A percentile compares a stretch with the other conserved stretches of the same genome.
Conservation (phyloP, 2,888 invertebrate genomes). For the Hypercompe scribonia region DNA sequence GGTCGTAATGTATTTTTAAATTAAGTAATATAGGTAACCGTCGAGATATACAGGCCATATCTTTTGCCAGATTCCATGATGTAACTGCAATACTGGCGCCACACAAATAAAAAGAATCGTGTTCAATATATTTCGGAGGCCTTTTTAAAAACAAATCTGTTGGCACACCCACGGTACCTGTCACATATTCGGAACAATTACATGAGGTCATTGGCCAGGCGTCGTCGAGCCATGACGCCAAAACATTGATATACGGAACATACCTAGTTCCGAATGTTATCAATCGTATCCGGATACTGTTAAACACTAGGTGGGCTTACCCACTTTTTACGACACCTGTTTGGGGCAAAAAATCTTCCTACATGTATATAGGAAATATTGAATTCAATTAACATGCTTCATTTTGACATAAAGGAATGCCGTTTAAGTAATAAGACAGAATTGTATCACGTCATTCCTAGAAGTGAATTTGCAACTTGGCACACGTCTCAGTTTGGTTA, state of each 20-base stretch:
- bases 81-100: conserved; percentile 31
- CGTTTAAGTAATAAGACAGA: conserved; percentile 2
- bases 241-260: conserved; percentile 61
- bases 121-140: conserved; percentile 23
- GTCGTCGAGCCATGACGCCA: conserved; percentile 68
- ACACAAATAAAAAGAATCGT: conserved; percentile 19
- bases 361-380: not conserved
- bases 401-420: conserved; percentile 5
- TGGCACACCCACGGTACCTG: conserved; percentile 61
- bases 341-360: not conserved
- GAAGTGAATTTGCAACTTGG: not conserved
- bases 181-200: conserved; percentile 78
- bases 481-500: not conserved
- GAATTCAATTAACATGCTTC: conserved; percentile 14
- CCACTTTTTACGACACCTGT: conserved; percentile 15
- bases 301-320: conserved; percentile 11
- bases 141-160: conserved; percentile 43
- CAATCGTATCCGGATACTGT: conserved; percentile 33
- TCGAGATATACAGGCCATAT: not conserved
- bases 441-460: not conserved
- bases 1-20: not conserved
- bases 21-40: conserved; percentile 2
- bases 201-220: conserved; percentile 69
- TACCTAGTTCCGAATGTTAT: conserved; percentile 42
- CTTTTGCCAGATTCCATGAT: conserved; percentile 9